Evolutionary conservation across 2,888 invertebrate genomes (phyloP).

Genomic region (Agonum fuliginosum): DNA sequence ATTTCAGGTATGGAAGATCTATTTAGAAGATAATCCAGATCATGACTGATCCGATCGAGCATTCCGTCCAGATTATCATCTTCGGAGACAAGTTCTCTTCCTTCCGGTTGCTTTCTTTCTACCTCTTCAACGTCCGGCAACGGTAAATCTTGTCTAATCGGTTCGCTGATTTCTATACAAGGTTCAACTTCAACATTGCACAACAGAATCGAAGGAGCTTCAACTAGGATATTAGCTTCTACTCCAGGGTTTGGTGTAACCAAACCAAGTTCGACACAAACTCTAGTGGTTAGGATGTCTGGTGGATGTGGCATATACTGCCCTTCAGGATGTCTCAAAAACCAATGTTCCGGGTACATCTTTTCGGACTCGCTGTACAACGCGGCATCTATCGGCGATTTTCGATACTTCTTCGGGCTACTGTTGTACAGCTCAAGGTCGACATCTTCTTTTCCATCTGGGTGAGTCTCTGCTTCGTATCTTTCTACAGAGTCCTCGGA

Average conservation of each 20-base stretch:
- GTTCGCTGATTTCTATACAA: background rate
- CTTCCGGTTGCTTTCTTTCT: slow-evolving; percentile 70
- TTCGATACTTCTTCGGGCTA: slow-evolving; percentile 72
- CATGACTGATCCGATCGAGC: slow-evolving; percentile 87
- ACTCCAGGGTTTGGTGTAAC: slow-evolving; percentile 66
- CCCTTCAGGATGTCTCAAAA: slow-evolving; percentile 53
- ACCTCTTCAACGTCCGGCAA: slow-evolving; percentile 59
- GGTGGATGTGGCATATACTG: slow-evolving; percentile 66
- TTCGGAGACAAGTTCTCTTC: slow-evolving; percentile 67
- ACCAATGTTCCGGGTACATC: slow-evolving; percentile 57
- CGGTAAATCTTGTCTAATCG: slow-evolving; percentile 39
- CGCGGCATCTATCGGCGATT: slow-evolving; percentile 49
- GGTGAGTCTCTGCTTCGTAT: slow-evolving; percentile 61
- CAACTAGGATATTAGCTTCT: slow-evolving; percentile 60
- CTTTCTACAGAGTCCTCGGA: slow-evolving; percentile 65
- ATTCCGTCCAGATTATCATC: slow-evolving; percentile 77
- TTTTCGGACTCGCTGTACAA: slow-evolving; percentile 52
- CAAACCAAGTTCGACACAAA: slow-evolving; percentile 76
- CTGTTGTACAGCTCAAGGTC: slow-evolving; percentile 73
- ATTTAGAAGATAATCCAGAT: slow-evolving; percentile 87
- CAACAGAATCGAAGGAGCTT: slow-evolving; percentile 67
- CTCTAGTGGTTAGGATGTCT: slow-evolving; percentile 73
- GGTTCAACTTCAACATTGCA: slow-evolving; percentile 68
- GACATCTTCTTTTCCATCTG: slow-evolving; percentile 67
- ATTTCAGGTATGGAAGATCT: slow-evolving; percentile 26